Percentiles rank a stretch among this genome's conserved stretches.
phyloP scores from a whole-genome alignment of 2,797 vertebrate species.

The Remorina albescens region DNA sequence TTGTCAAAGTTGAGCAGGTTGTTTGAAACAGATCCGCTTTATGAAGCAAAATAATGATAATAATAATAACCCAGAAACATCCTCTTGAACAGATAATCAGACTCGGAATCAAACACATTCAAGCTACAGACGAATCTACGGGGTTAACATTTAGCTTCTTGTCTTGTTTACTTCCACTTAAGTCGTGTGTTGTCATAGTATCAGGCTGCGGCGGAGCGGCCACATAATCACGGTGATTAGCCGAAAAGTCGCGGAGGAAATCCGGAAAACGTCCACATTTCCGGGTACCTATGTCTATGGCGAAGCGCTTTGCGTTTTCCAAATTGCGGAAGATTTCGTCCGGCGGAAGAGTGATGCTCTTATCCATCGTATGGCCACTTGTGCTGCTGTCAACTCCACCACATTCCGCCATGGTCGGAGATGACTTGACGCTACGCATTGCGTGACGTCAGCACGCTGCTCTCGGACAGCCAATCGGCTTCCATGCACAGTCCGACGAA shows the following conservation, averaged over 20 bases:
- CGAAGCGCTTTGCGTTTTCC: slow-evolving; percentile 97
- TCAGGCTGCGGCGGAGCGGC: slow-evolving; percentile 35
- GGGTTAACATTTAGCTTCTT: slow-evolving; percentile 33
- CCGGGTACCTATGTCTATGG: slow-evolving; percentile 94
- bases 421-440: slow-evolving; percentile 44
- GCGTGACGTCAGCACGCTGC: slow-evolving; percentile 5
- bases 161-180: slow-evolving; percentile 45
- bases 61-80: not conserved
- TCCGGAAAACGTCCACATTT: not conserved
- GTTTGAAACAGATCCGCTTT: slow-evolving; percentile 2
- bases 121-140: not conserved
- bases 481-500: not conserved
- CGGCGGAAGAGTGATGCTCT: slow-evolving; percentile 96
- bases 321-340: slow-evolving; percentile 97
- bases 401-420: slow-evolving; percentile 91
- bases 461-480: slow-evolving; percentile 60
- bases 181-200: slow-evolving; percentile 58
- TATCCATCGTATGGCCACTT: slow-evolving; percentile 90
- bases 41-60: too few species aligned
- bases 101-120: too few species aligned
- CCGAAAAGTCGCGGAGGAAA: not conserved
- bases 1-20: slow-evolving; percentile 43
- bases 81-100: not conserved
- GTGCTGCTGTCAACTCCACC: slow-evolving; percentile 81
- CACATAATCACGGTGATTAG: slow-evolving; percentile 34